phyloP scores from a whole-genome alignment of 2,888 invertebrate species.

The Drosophila birchii region DNA sequence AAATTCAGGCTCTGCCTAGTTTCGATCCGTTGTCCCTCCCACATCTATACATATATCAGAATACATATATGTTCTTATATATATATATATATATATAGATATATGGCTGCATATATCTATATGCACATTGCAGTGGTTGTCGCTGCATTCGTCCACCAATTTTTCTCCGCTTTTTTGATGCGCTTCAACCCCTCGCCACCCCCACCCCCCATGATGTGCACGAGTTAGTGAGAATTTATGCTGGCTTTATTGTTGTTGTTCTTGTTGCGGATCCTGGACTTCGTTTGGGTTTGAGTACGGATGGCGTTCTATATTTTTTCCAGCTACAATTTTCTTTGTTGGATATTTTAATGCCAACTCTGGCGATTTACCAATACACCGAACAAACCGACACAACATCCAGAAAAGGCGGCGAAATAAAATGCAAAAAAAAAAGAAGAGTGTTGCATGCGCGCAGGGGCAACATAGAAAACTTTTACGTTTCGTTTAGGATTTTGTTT shows the following conservation, averaged over 20 bases:
- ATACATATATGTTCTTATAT: constrained; percentile 5
- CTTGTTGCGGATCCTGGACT: constrained; percentile 22
- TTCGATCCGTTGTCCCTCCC: constrained; percentile 26
- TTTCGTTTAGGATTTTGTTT: constrained; percentile 43
- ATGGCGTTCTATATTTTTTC: constrained; percentile 50
- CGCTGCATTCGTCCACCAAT: constrained; percentile 47
- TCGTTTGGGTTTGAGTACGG: constrained; percentile 18
- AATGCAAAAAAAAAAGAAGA: constrained; percentile 53
- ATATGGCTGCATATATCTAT: constrained; percentile 17
- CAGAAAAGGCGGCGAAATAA: constrained; percentile 38
- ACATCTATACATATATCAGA: constrained; percentile 20
- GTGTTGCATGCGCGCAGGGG: constrained; percentile 68
- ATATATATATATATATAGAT: not conserved
- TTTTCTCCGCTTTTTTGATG: constrained; percentile 70
- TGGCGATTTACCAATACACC: constrained; percentile 34
- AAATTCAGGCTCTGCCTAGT: constrained; percentile 59
- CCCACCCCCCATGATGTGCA: constrained; percentile 1
- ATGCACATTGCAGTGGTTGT: constrained; percentile 30
- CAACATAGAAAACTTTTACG: constrained; percentile 59
- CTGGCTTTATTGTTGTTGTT: constrained; percentile 38
- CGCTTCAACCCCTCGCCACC: constrained; percentile 32
- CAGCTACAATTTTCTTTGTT: constrained; percentile 40
- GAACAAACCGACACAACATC: constrained; percentile 10
- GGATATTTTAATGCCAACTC: constrained; percentile 39
- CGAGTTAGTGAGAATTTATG: constrained; percentile 45